phyloP scores from a whole-genome alignment of 2,113 vertebrate genomes.

The Perca fluviatilis region DNA sequence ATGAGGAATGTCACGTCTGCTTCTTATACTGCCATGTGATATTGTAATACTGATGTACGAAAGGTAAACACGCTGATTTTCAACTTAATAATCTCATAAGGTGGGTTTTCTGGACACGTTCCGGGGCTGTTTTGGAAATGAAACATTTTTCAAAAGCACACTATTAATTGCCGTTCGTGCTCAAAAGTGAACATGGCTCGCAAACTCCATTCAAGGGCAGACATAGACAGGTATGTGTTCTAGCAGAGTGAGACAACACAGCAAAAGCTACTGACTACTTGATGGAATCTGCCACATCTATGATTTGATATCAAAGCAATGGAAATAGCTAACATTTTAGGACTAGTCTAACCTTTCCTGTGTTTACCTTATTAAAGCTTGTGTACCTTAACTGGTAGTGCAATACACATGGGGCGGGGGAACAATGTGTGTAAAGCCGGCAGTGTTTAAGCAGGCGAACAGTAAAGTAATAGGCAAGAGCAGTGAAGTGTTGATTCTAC shows the following conservation, averaged over 20 bases:
- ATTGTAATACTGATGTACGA: background rate
- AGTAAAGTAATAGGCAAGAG: constrained; percentile 97
- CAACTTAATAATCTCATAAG: constrained; percentile 15
- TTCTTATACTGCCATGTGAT: constrained; percentile 16
- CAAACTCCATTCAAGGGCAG: constrained; percentile 14
- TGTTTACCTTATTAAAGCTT: constrained; percentile 83
- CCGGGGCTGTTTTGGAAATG: background rate
- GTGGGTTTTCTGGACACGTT: background rate
- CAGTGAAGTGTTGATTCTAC: constrained; percentile 99
- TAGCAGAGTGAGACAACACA: constrained; percentile 23
- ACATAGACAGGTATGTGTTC: constrained; percentile 22
- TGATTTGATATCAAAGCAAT: constrained; percentile 70
- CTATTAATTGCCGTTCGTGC: constrained; percentile 6
- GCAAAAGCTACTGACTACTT: constrained; percentile 51
- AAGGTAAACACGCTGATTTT: constrained; percentile 13
- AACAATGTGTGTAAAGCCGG: constrained; percentile 71
- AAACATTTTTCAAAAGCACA: background rate
- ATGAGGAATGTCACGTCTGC: constrained; percentile 43
- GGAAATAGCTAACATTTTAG: constrained; percentile 73
- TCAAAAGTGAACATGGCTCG: background rate
- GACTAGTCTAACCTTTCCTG: constrained; percentile 80
- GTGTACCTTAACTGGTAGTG: constrained; percentile 76
- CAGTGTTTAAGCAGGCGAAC: constrained; percentile 93
- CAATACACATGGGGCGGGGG: constrained; percentile 64
- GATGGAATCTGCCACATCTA: constrained; percentile 59